Evolutionary conservation across 2,113 vertebrate species (phyloP), one percentile per base, ranked within the genome.

Genomic region (Mastomys natalensis): DNA sequence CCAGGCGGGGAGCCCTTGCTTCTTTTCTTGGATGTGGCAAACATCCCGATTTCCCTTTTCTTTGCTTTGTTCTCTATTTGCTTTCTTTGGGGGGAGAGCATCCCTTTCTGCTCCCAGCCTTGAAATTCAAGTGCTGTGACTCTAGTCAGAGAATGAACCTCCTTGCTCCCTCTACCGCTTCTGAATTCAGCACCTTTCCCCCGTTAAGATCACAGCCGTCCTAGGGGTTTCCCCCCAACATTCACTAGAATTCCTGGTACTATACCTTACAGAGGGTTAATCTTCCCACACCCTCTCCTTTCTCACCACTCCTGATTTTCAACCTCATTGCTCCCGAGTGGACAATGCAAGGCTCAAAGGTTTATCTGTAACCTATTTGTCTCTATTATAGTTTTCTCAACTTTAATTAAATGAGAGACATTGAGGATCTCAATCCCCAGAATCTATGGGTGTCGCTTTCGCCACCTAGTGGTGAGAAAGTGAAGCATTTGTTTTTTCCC

Each of bases 341-440:
- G 97, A 96, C 97, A 94, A 80, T 81, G 90, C 76, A 70, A 97
- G 72, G 92, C 94, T 5, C 6, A 96, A 91, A 96, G 92, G 94
- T 95, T 98, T 97, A 97, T 98, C 96, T 95, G 91, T 91, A 97
- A 97, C 97, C 95, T 97, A 98, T 98, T 98, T 97, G 96, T 98
- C 82, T 26, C 87, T 96, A 97, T 96, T 94, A 96, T 60, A 95
- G 89, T 94, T 92, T 98, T 97, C 97, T 95, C 96, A 97, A 96
- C 7, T 90, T 97, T 97, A 53, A 94, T 98, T 96, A 97, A 94
- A 87, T 96, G 81, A 91, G 89, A 95, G 94, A 85, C 58, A 80
- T 94, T 0, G 43, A 89, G 74, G 92, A 40, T 89, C 96, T 95
- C 74, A 94, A 97, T 73, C 82, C 87, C 70, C 29, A 12, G 66